Conservation (phyloP, 2,888 invertebrate species). For the Scaptomyza polygonia region DNA sequence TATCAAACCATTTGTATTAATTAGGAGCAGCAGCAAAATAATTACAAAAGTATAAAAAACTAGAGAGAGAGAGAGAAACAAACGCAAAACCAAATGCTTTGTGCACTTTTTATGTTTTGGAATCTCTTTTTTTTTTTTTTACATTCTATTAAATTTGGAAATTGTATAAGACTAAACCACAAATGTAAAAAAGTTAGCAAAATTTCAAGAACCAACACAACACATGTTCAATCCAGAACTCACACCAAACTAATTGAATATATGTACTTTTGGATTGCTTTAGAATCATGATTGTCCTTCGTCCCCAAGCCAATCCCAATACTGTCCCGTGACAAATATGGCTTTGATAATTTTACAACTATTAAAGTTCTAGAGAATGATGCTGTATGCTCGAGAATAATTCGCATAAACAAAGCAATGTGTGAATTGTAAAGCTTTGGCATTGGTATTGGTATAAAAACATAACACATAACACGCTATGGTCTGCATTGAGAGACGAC, state of each 20-base stretch:
- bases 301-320: neutral
- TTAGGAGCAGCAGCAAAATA: conserved; percentile 80
- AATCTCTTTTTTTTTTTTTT: too few relatives aligned
- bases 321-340: conserved; percentile 1
- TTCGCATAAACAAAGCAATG: conserved; percentile 30
- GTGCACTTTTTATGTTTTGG: conserved; percentile 43
- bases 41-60: conserved; percentile 70
- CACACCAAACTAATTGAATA: conserved; percentile 2
- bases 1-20: conserved; percentile 83
- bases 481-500: conserved; percentile 34
- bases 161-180: too few relatives aligned
- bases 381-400: conserved; percentile 15
- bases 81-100: conserved; percentile 56
- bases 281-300: conserved; percentile 1
- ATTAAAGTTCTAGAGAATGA: too few relatives aligned
- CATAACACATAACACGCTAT: conserved; percentile 5
- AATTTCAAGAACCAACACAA: too few relatives aligned
- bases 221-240: neutral
- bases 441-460: neutral
- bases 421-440: conserved; percentile 41
- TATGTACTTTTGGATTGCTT: neutral
- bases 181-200: too few relatives aligned
- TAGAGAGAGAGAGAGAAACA: conserved; percentile 3
- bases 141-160: conserved; percentile 48
- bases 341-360: too few relatives aligned